A percentile compares a stretch with the other conserved stretches of the same genome.
Conservation (phyloP, 2,888 invertebrate genomes). For the Periphyllus acericola region DNA sequence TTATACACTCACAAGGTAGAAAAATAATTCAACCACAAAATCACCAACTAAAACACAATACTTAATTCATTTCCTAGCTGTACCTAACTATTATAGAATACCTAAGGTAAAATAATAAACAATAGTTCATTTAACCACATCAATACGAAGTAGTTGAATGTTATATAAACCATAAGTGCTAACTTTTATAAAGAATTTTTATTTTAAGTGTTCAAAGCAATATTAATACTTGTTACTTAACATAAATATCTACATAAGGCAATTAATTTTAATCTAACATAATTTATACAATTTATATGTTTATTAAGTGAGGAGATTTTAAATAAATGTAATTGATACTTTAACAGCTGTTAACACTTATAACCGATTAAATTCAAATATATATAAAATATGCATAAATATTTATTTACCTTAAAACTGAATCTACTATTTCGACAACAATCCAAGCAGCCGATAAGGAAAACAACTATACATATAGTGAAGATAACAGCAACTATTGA, state of each 20-base stretch:
- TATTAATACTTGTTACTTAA: too few species aligned
- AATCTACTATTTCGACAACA: constrained; percentile 57
- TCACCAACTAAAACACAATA: constrained; percentile 33
- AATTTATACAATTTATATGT: neutral
- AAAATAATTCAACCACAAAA: constrained; percentile 48
- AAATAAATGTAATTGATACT: too few species aligned
- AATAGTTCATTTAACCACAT: constrained; percentile 2
- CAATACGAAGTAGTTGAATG: neutral
- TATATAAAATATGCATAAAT: neutral
- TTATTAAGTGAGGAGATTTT: too few species aligned
- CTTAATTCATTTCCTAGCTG: constrained; percentile 5
- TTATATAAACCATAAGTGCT: neutral
- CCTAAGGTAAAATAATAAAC: constrained; percentile 14
- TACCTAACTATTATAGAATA: neutral
- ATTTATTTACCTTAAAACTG: constrained; percentile 56
- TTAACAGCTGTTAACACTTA: too few species aligned
- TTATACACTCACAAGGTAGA: neutral
- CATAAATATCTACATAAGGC: too few species aligned
- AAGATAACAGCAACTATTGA: constrained; percentile 48
- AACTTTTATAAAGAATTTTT: too few species aligned
- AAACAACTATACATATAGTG: constrained; percentile 45
- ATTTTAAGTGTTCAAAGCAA: too few species aligned
- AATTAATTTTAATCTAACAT: too few species aligned
- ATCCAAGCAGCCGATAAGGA: constrained; percentile 54
- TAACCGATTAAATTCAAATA: neutral